Evolutionary conservation across 2,797 vertebrate species (phyloP).

Genomic region (Amphiprion clarkii): DNA sequence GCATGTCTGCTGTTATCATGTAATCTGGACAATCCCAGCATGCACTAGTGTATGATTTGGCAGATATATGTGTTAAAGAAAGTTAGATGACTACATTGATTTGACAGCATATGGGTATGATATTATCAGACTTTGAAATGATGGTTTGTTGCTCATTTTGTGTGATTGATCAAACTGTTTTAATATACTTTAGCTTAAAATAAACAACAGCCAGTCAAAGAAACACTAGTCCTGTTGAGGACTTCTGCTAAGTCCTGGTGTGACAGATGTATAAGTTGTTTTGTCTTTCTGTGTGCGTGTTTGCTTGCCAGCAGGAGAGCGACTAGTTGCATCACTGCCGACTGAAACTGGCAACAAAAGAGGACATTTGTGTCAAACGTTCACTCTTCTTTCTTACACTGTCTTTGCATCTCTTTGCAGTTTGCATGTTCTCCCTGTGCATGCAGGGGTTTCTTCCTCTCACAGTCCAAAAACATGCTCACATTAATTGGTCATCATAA

Average conservation of each 20-base stretch:
- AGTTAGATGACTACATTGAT: neutral
- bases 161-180: neutral
- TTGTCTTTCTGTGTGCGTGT: slow-evolving; percentile 12
- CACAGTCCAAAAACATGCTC: too few relatives aligned
- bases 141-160: neutral
- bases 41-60: slow-evolving; percentile 7
- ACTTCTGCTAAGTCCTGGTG: neutral
- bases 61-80: too few relatives aligned
- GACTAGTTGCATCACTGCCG: slow-evolving; percentile 13
- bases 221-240: neutral
- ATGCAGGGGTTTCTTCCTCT: too few relatives aligned
- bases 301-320: slow-evolving; percentile 37
- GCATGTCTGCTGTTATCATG: slow-evolving; percentile 75
- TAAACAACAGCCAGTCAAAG: neutral
- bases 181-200: neutral
- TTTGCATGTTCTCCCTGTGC: neutral
- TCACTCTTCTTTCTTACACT: neutral
- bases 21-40: slow-evolving; percentile 67
- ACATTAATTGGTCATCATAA: too few relatives aligned
- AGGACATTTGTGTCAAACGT: slow-evolving; percentile 15
- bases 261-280: neutral
- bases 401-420: too few relatives aligned
- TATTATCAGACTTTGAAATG: neutral
- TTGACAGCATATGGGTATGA: neutral
- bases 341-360: slow-evolving; percentile 8